phyloP scores from a whole-genome alignment of 2,888 invertebrate species.

The Thyatira batis region DNA sequence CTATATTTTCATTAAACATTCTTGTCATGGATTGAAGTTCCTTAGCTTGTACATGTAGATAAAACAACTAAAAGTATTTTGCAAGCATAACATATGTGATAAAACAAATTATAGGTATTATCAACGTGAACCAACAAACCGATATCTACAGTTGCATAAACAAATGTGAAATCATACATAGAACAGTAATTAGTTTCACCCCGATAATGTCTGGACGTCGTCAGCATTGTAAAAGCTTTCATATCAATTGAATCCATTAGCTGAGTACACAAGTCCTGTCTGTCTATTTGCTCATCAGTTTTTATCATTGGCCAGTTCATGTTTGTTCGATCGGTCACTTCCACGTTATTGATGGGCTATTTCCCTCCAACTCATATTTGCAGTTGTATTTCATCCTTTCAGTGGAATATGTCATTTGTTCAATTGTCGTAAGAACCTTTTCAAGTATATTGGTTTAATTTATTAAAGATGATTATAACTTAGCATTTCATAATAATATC shows the following conservation, averaged over 20 bases:
- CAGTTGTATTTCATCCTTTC: conserved; percentile 34
- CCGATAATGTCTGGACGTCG: conserved; percentile 64
- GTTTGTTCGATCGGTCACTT: conserved; percentile 80
- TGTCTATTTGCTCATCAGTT: conserved; percentile 81
- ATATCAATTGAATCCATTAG: conserved; percentile 83
- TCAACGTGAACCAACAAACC: not conserved
- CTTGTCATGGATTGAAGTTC: no score
- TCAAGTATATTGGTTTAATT: not conserved
- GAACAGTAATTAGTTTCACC: conserved; percentile 51
- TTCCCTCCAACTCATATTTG: conserved; percentile 57
- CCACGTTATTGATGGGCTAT: conserved; percentile 75
- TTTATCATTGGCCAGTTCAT: conserved; percentile 79
- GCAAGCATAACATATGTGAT: not conserved
- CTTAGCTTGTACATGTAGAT: no score
- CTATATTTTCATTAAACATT: not conserved
- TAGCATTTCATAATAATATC: no score
- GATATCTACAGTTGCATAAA: conserved; percentile 13
- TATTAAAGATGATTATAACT: not conserved
- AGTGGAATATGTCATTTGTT: not conserved
- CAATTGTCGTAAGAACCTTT: not conserved
- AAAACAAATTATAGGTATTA: no score
- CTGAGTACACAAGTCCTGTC: conserved; percentile 78
- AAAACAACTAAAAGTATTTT: not conserved
- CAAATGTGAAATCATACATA: conserved; percentile 23
- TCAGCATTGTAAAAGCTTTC: conserved; percentile 81